Evolutionary conservation across 2,113 vertebrate genomes (phyloP).

Genomic region (Spilogale gracilis): DNA sequence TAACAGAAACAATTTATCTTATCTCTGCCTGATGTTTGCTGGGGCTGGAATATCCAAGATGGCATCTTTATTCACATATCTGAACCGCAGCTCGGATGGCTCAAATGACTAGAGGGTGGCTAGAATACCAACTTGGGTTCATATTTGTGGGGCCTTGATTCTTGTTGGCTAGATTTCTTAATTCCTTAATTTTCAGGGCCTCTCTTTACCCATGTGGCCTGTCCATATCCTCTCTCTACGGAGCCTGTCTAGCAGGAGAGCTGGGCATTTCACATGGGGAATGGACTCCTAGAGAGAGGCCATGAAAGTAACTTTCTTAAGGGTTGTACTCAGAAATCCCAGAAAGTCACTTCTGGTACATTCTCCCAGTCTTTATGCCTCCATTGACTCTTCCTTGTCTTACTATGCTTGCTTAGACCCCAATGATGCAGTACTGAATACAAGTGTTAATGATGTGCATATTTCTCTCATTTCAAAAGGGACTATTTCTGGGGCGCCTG

Average conservation of each 20-base stretch:
- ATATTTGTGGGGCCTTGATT: neutral
- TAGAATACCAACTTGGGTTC: neutral
- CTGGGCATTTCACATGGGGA: neutral
- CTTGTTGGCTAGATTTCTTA: neutral
- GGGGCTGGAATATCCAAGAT: neutral
- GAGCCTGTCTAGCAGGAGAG: neutral
- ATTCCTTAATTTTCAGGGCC: neutral
- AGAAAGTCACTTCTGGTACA: neutral
- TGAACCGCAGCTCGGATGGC: neutral
- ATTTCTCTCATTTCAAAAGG: neutral
- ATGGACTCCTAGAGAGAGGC: neutral
- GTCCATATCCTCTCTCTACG: neutral
- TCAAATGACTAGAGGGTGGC: neutral
- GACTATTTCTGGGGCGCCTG: neutral
- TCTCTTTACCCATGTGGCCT: neutral
- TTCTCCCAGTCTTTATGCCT: neutral
- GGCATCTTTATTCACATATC: neutral
- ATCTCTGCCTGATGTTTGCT: neutral
- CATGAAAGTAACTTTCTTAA: neutral
- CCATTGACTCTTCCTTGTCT: neutral
- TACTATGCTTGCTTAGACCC: neutral
- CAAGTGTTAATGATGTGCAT: neutral
- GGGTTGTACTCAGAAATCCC: neutral
- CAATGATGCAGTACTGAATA: neutral
- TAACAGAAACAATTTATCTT: neutral